Base-by-base conservation (phyloP, 2,797 vertebrate genomes). In the Coregonus sp. region DNA sequence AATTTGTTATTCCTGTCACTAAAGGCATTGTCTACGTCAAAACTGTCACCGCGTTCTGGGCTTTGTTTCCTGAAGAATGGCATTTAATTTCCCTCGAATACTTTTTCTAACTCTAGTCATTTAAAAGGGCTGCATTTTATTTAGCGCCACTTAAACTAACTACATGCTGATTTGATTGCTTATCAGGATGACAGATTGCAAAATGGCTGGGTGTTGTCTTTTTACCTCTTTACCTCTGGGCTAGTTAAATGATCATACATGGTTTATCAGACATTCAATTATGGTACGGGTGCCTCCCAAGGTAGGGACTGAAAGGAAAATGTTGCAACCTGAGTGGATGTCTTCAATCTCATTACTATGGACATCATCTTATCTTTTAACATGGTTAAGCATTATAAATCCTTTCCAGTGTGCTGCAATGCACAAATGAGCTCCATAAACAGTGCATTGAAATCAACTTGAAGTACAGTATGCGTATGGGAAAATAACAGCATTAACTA, bases 1-100 rank as follows among this genome's bases (percentile, higher is more conserved):
- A 99, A 99, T 99, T 97, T 97, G 96, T 98, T 98, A 97, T 99
- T 97, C 96, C 95, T 98, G 98, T 98, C 98, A 99, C 97, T 96
- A 96, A 95, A 97, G 94, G 95, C 96, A 96, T 94, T 94, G 94
- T 95, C 95, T 95, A 93, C 95, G 96, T 98, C 96, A 97, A 95
- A 97, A 94, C 96, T 98, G 98, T 98, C 97, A 97, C 94, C 87
- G 89, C 87, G 86, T 83, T 92, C 94, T 94, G 93, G 94, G 93
- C 93, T 92, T 95, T 94, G 93, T 95, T 95, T 95, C 91, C 90
- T 86, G 84, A 86, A 89, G 87, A 90, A 90, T 96, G 92, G 86
- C 90, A 92, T 96, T 96, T 94, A 95, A 93, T 97, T 98, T 96
- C 92, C 87, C 91, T 89, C 94, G 93, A 95, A 95, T 94, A 93